Conservation (phyloP, 1,140 invertebrate genomes). For the Mercenaria mercenaria region DNA sequence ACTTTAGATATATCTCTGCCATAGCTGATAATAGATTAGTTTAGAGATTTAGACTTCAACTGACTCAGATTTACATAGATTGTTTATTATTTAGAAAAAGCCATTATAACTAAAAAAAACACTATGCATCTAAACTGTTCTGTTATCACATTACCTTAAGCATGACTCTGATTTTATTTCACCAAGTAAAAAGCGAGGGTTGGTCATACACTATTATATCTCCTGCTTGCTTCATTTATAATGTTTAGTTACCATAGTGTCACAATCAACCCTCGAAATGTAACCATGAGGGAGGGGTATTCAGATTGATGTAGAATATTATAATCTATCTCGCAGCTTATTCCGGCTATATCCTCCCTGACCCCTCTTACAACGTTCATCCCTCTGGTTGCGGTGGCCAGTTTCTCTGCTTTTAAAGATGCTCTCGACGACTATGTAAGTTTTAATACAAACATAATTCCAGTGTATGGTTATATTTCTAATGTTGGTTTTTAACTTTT, state of each 20-base stretch:
- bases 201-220: too few relatives aligned
- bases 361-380: slow-evolving; percentile 99
- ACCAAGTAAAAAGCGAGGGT: too few relatives aligned
- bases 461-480: neutral
- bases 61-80: too few relatives aligned
- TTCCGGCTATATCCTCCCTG: slow-evolving; percentile 98
- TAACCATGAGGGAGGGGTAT: neutral
- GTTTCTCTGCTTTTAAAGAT: slow-evolving; percentile 98
- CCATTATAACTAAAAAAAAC: too few relatives aligned
- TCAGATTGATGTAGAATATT: neutral
- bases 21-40: too few relatives aligned
- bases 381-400: slow-evolving; percentile 97
- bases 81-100: too few relatives aligned
- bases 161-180: neutral
- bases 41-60: too few relatives aligned
- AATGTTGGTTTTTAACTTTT: neutral
- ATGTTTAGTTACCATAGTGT: too few relatives aligned
- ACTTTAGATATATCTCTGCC: too few relatives aligned
- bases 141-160: neutral
- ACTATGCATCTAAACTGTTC: neutral
- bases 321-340: slow-evolving; percentile 90
- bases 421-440: slow-evolving; percentile 99
- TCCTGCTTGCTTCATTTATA: too few relatives aligned
- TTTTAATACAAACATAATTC: slow-evolving; percentile 79
- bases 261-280: too few relatives aligned